Evolutionary conservation across 2,888 invertebrate species (phyloP).

Genomic region (Luperina testacea): DNA sequence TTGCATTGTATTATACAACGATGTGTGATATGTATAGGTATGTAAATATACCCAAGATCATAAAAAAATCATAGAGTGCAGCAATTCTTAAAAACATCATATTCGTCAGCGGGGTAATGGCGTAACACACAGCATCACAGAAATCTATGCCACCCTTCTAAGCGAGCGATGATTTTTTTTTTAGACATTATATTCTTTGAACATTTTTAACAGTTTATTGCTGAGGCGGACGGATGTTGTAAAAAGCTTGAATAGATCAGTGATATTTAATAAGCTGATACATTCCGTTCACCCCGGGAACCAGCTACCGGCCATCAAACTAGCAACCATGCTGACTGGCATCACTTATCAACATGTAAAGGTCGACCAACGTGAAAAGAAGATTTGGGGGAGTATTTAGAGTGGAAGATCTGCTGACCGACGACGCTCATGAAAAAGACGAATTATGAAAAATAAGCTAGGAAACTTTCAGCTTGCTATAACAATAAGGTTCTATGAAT

Average conservation of each 20-base stretch:
- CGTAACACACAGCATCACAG: neutral
- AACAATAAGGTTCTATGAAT: neutral
- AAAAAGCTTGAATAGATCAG: neutral
- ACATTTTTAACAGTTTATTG: neutral
- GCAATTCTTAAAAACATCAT: neutral
- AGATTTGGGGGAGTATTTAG: neutral
- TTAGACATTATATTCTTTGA: neutral
- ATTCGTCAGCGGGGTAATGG: neutral
- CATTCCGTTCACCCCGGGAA: neutral
- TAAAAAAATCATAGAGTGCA: neutral
- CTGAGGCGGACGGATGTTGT: neutral
- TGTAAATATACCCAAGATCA: neutral
- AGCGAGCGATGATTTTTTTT: neutral
- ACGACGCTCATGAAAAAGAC: neutral
- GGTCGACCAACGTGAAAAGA: neutral
- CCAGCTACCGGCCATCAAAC: neutral
- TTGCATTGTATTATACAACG: neutral
- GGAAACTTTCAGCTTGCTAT: neutral
- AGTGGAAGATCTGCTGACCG: neutral
- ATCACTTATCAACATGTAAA: neutral
- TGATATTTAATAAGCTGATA: neutral
- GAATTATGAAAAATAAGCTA: neutral
- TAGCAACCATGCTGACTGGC: neutral
- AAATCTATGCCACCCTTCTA: neutral
- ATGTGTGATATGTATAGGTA: neutral